Conservation (phyloP, 2,113 vertebrate genomes). For the Leptobrachium leishanense region DNA sequence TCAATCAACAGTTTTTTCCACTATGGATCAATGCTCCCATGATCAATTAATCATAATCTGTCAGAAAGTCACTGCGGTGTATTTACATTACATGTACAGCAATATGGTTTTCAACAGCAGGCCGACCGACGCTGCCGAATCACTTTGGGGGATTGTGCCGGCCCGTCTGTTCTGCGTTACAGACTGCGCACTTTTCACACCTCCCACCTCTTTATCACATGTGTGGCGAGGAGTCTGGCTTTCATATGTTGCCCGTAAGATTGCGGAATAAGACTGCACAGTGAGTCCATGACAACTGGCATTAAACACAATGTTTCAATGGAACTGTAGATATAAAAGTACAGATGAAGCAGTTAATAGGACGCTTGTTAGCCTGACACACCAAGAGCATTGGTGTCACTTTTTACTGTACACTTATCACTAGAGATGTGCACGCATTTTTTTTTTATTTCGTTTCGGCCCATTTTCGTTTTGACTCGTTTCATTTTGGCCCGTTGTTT, state of each 20-base stretch:
- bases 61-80: neutral
- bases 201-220: neutral
- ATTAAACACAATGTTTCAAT: neutral
- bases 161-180: neutral
- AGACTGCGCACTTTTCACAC: neutral
- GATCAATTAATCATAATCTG: conserved; percentile 15
- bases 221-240: neutral
- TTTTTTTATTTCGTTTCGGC: too few species aligned
- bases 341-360: neutral
- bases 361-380: too few species aligned
- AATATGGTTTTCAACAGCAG: neutral
- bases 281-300: neutral
- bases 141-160: neutral
- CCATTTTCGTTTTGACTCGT: too few species aligned
- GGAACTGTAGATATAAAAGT: neutral
- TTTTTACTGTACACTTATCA: too few species aligned
- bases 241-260: neutral
- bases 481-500: too few species aligned
- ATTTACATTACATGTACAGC: neutral
- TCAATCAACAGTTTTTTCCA: neutral
- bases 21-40: conserved; percentile 4
- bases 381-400: too few species aligned
- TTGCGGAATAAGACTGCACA: neutral
- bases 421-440: too few species aligned
- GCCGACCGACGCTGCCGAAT: neutral